A percentile compares a stretch with the other conserved stretches of the same genome.
Conservation (phyloP, 2,888 invertebrate species). For the Amiota mariae region DNA sequence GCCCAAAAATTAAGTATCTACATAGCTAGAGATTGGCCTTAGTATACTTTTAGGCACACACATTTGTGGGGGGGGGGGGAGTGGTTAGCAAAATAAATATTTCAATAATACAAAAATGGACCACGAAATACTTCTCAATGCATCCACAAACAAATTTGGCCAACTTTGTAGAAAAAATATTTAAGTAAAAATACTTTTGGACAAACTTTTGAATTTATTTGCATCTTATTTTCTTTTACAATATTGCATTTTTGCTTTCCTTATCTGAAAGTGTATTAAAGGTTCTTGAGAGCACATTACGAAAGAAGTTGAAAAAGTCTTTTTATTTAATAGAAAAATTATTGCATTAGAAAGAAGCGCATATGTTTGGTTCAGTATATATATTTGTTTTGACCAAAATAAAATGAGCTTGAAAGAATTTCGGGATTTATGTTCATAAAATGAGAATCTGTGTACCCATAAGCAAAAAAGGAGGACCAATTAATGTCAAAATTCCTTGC, state of each 20-base stretch:
- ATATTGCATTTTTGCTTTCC: background rate
- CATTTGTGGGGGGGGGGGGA: too few relatives aligned
- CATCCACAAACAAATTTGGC: background rate
- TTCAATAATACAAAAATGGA: background rate
- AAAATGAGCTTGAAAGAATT: too few relatives aligned
- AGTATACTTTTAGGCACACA: background rate
- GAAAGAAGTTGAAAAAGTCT: slow-evolving; percentile 7
- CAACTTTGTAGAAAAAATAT: background rate
- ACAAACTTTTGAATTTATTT: slow-evolving; percentile 22
- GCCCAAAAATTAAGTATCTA: too few relatives aligned
- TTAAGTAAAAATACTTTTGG: slow-evolving; percentile 21
- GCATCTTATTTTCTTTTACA: slow-evolving; percentile 1
- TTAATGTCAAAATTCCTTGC: too few relatives aligned
- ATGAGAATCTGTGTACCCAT: too few relatives aligned
- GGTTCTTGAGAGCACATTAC: background rate
- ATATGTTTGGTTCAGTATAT: background rate
- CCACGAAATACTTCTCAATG: background rate
- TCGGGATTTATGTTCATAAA: too few relatives aligned
- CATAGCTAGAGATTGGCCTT: background rate
- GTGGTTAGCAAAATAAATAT: background rate
- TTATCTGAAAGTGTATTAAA: slow-evolving; percentile 20
- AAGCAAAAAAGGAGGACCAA: too few relatives aligned
- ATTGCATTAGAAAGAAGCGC: slow-evolving; percentile 7
- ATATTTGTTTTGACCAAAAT: too few relatives aligned
- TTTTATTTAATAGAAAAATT: slow-evolving; percentile 15